phyloP scores from a whole-genome alignment of 2,888 invertebrate species.

The Euphydryas editha region DNA sequence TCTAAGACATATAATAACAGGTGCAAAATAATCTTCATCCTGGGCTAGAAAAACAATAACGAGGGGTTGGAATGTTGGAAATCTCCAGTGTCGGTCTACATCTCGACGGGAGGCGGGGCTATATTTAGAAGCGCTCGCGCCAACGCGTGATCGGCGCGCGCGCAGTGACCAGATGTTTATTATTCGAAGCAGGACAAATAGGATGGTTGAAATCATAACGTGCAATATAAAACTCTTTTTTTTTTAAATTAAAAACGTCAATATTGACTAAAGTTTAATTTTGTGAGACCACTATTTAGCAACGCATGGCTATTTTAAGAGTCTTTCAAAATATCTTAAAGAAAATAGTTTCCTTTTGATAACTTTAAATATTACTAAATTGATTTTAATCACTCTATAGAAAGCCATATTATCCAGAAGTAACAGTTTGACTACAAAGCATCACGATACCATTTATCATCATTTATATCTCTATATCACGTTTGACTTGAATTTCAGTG shows the following conservation, averaged over 20 bases:
- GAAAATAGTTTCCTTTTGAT: no score
- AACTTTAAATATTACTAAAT: no score
- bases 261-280: background rate
- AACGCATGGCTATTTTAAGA: no score
- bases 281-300: no score
- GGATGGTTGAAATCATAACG: constrained; percentile 20
- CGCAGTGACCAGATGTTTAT: constrained; percentile 49
- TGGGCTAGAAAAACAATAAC: constrained; percentile 52
- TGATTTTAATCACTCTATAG: no score
- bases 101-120: constrained; percentile 69
- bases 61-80: constrained; percentile 69
- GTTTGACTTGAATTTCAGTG: no score
- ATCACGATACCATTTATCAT: no score
- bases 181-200: constrained; percentile 33
- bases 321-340: no score
- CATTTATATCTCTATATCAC: no score
- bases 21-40: constrained; percentile 35
- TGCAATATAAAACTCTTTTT: background rate
- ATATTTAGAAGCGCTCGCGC: constrained; percentile 76
- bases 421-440: no score
- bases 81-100: constrained; percentile 58
- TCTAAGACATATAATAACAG: constrained; percentile 30
- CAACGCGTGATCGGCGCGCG: constrained; percentile 62
- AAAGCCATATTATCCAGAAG: no score
- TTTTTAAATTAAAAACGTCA: background rate